These are phyloP conservation scores for Yponomeuta evonymella DNA, from an alignment of 2,888 invertebrate species.

Conservation along the genomic window DNA sequence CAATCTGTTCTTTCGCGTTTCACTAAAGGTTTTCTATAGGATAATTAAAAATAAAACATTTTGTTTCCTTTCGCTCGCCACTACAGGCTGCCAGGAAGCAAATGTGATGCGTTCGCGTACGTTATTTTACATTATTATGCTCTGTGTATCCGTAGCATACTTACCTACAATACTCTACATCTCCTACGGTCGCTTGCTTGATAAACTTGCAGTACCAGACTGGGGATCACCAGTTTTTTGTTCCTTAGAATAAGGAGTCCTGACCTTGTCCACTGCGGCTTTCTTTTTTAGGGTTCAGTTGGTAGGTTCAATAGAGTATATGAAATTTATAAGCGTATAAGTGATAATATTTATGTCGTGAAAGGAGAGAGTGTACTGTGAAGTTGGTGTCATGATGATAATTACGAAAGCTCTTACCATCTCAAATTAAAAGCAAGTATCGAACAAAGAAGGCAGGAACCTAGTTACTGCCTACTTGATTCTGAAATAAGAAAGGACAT, in stretches of 20 bases:
- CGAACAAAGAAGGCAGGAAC: too few species aligned
- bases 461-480: too few species aligned
- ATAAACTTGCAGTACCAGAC: neutral
- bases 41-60: neutral
- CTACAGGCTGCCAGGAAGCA: conserved; percentile 21
- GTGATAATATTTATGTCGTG: neutral
- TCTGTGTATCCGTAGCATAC: conserved; percentile 32
- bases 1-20: neutral
- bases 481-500: too few species aligned
- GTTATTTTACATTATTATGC: conserved; percentile 45
- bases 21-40: neutral
- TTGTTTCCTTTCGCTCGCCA: neutral
- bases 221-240: neutral
- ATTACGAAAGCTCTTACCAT: neutral
- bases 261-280: conserved; percentile 47
- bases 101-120: conserved; percentile 23
- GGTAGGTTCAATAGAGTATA: neutral
- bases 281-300: conserved; percentile 41
- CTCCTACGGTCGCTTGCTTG: neutral
- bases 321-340: neutral
- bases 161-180: conserved; percentile 43
- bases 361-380: neutral
- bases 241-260: conserved; percentile 21
- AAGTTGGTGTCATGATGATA: neutral
- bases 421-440: too few species aligned